phyloP scores from a whole-genome alignment of 1,140 invertebrate genomes.

The Spodoptera frugiperda region DNA sequence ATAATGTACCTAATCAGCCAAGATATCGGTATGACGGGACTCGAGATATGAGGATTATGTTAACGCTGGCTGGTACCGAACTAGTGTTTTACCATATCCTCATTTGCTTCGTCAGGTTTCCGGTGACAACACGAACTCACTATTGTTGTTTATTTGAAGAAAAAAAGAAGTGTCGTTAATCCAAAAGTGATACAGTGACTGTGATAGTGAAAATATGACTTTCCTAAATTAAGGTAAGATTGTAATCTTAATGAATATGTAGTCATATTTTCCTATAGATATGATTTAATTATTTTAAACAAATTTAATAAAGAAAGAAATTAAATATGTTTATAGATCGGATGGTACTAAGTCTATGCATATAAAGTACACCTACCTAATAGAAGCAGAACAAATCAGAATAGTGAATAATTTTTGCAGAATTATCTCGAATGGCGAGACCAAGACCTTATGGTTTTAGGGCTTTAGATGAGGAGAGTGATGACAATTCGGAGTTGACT shows the following conservation, averaged over 20 bases:
- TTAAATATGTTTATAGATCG: too few relatives aligned
- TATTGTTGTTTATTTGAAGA: conserved; percentile 31
- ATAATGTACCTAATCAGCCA: conserved; percentile 61
- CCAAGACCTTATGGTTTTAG: conserved; percentile 60
- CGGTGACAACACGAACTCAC: conserved; percentile 41
- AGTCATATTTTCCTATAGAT: neutral
- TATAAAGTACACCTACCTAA: too few relatives aligned
- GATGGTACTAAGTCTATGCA: too few relatives aligned
- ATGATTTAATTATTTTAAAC: too few relatives aligned
- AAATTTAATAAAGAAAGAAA: too few relatives aligned
- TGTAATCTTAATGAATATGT: too few relatives aligned
- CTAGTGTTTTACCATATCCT: conserved; percentile 32
- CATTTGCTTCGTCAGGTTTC: conserved; percentile 32
- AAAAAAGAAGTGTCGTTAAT: neutral
- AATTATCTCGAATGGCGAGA: conserved; percentile 58
- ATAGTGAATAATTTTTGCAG: conserved; percentile 50
- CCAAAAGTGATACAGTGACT: conserved; percentile 5
- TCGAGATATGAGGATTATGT: conserved; percentile 54
- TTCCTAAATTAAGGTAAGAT: too few relatives aligned
- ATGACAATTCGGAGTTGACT: conserved; percentile 72
- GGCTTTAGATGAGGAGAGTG: conserved; percentile 62
- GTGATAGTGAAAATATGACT: neutral
- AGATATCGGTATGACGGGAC: conserved; percentile 51
- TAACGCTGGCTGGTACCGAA: conserved; percentile 15
- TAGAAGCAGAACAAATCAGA: conserved; percentile 7